Conservation (phyloP, 2,888 invertebrate species). For the Macaria liturata region DNA sequence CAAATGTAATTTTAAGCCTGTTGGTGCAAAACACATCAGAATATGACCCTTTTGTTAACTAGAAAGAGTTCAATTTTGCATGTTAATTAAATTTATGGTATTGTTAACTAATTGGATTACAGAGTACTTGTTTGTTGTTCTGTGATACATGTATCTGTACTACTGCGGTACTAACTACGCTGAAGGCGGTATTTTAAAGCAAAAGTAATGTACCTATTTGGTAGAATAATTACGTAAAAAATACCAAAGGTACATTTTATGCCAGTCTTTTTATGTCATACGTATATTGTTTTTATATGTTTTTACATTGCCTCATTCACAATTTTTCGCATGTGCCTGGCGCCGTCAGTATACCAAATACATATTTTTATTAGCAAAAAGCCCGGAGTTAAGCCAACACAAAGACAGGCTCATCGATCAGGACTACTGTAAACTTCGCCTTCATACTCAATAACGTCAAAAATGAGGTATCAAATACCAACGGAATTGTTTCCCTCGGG, state of each 20-base stretch:
- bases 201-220: no score
- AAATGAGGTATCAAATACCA: conserved; percentile 71
- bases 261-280: no score
- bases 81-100: conserved; percentile 38
- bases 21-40: conserved; percentile 31
- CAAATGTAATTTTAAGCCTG: conserved; percentile 34
- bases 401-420: conserved; percentile 53
- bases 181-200: no score
- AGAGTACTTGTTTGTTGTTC: no score
- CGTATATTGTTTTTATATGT: no score
- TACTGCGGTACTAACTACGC: no score
- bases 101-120: conserved; percentile 67
- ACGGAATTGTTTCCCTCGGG: conserved; percentile 67
- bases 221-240: no score
- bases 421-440: conserved; percentile 48
- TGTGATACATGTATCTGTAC: no score
- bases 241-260: no score
- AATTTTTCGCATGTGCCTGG: no score
- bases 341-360: no score
- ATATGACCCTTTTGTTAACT: conserved; percentile 45
- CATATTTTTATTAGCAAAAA: not conserved
- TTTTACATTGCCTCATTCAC: no score
- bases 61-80: conserved; percentile 47
- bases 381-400: not conserved
- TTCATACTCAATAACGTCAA: conserved; percentile 77